These are phyloP conservation scores for Syrista parreyssii DNA, from an alignment of 2,888 invertebrate genomes.

Conservation along the genomic window DNA sequence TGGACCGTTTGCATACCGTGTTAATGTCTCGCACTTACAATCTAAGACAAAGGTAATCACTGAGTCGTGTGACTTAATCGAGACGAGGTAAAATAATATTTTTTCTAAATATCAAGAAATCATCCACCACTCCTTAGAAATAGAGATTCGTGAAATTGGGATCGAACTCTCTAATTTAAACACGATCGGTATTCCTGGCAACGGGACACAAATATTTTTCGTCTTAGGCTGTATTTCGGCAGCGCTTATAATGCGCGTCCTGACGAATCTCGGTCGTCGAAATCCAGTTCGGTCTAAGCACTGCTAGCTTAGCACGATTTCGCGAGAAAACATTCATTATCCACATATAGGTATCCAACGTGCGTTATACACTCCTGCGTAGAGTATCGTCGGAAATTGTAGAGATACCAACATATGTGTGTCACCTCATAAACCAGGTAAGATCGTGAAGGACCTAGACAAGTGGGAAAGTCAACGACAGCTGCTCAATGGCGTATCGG, in stretches of 20 bases:
- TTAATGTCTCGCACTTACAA: conserved; percentile 26
- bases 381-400: not conserved
- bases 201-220: not conserved
- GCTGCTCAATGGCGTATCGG: not conserved
- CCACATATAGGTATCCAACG: not conserved
- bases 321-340: not conserved
- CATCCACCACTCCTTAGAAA: not conserved
- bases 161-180: not conserved
- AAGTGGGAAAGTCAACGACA: not conserved
- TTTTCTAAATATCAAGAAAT: not conserved
- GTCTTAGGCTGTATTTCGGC: not conserved
- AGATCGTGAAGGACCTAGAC: not conserved
- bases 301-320: not conserved
- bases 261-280: not conserved
- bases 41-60: conserved; percentile 31
- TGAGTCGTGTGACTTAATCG: conserved; percentile 2
- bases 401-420: not conserved
- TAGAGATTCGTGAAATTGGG: not conserved
- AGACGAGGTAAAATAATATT: not conserved
- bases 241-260: not conserved
- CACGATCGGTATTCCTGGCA: not conserved
- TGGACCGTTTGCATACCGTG: conserved; percentile 16
- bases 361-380: not conserved
- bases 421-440: not conserved
- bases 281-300: conserved; percentile 1